Conservation (phyloP, 2,888 invertebrate species). For the Sarcophaga subvicina region DNA sequence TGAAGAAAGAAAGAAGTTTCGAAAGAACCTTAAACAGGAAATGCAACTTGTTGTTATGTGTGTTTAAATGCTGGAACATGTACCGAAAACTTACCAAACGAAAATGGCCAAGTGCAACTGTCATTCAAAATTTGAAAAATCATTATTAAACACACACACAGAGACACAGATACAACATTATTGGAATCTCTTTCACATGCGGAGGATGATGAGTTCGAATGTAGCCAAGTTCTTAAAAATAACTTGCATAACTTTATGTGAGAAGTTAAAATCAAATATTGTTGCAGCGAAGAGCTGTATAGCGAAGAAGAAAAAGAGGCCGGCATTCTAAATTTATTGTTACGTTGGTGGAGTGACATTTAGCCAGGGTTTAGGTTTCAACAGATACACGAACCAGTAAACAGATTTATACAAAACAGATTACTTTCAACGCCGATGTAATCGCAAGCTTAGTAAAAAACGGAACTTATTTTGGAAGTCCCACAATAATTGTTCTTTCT, state of each 20-base stretch:
- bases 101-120: constrained; percentile 54
- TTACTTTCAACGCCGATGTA: too few species aligned
- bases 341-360: not conserved
- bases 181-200: not conserved
- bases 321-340: not conserved
- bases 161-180: not conserved
- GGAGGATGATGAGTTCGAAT: not conserved
- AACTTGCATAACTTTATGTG: constrained; percentile 58
- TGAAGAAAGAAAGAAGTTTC: not conserved
- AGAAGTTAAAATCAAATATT: constrained; percentile 44
- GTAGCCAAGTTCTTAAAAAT: constrained; percentile 11
- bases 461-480: too few species aligned
- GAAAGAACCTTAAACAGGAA: constrained; percentile 28
- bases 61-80: constrained; percentile 33
- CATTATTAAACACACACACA: constrained; percentile 39
- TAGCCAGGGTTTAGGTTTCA: too few species aligned
- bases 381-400: too few species aligned
- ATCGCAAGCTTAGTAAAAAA: too few species aligned
- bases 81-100: constrained; percentile 33
- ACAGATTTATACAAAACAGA: too few species aligned
- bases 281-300: not conserved
- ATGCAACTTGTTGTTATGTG: constrained; percentile 8
- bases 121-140: constrained; percentile 59
- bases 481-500: too few species aligned
- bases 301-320: not conserved